Base-by-base conservation (phyloP, 2,888 invertebrate genomes). In the Pollenia labialis region DNA sequence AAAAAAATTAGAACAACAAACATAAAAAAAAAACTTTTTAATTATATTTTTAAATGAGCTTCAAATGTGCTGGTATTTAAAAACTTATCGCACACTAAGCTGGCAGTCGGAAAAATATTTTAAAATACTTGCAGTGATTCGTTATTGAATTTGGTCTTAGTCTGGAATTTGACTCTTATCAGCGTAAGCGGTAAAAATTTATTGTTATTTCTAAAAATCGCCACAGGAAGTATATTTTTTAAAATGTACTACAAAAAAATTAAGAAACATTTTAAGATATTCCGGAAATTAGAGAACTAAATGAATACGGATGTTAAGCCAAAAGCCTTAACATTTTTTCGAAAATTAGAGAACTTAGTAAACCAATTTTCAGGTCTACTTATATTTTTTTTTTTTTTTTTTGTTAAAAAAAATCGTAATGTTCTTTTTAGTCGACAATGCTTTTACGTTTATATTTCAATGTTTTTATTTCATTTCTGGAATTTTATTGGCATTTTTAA, bases 121-220 rank as follows among this genome's bases (percentile, higher is more conserved):
- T 11, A 11, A 64, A 6, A 44, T 18, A 14, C 2, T 64, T 46
- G 6, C 18, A 64, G 12, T 46, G 18, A 44, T 64, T 44, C 44
- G 46, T 64, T 64, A 12, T 64, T 64, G 16, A 18, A 64, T 18
- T 1, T 44, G 32, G 16, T 64, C 16, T 12, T 40, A 62, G 42
- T 64, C 44, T 64, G 18, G 11, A 12, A 46, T 44, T 44, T 46
- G 4, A 7, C 44, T 64, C 44, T 64, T 64, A 64, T 64, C 64
- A 64, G 8, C 64, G 16, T 46, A 46, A 12, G 4, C 46, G 11
- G 18, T 64, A 11, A 44, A 64, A 64, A 11, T 64, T 44, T 64
- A 10, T 64, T 12, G 18, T 10, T 44, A 16, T 44, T 46, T 64
- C 32, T 32, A 4, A 32, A 32, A 32, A 32, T 6, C 32, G 32